A percentile compares a stretch with the other conserved stretches of the same genome.
These are phyloP conservation scores for Dolichotis patagonum DNA, from an alignment of 2,113 vertebrate genomes.

Conservation along the genomic window DNA sequence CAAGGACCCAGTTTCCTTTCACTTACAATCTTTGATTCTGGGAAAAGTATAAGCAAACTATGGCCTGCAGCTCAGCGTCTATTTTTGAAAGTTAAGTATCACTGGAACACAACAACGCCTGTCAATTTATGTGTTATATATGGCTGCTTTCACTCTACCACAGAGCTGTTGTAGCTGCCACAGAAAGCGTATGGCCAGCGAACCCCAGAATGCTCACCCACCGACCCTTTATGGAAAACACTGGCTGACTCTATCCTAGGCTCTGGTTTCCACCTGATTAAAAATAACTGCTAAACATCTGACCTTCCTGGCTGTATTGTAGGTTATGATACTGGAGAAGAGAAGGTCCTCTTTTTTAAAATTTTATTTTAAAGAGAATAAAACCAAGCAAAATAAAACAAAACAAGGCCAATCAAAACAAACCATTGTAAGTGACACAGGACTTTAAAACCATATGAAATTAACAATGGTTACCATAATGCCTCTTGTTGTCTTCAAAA, in stretches of 20 bases:
- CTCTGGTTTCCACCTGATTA: background rate
- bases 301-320: background rate
- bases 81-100: conserved; percentile 17
- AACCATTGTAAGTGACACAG: too few species aligned
- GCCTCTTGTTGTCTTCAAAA: too few species aligned
- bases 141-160: background rate
- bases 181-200: background rate
- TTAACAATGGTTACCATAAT: too few species aligned
- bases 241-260: background rate
- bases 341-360: background rate
- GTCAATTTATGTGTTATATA: background rate
- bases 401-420: too few species aligned
- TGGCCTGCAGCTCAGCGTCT: background rate
- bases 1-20: background rate
- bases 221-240: conserved; percentile 27
- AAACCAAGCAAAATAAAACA: too few species aligned
- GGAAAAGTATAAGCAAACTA: background rate
- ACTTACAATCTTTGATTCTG: background rate
- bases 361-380: too few species aligned
- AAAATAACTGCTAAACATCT: background rate
- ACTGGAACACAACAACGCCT: background rate
- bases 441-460: too few species aligned
- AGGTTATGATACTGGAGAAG: background rate
- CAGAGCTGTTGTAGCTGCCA: background rate
- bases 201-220: conserved; percentile 1